Base-by-base conservation (phyloP, 2,113 vertebrate genomes). In the Campylomormyrus numenius region DNA sequence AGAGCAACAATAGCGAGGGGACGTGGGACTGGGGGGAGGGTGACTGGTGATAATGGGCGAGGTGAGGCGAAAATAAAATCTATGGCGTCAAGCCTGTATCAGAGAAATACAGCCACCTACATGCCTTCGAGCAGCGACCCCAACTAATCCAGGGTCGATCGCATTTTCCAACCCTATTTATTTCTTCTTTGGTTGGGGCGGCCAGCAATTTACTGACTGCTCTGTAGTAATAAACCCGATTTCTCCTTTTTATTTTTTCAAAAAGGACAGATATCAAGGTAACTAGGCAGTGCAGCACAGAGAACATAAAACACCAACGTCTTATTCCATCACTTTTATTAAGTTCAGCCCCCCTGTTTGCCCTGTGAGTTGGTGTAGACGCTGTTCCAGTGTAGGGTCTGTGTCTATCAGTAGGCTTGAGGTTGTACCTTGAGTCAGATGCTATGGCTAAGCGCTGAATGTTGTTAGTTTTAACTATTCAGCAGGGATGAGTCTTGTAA, bases 191-290 rank as follows among this genome's bases (percentile, higher is more conserved):
- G 62, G 74, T 80, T 17, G 15, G 13, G 35, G 39, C 85, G 49
- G 52, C 88, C n/a, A 84, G 87, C 88, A 91, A 87, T 87, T 80
- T 91, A 89, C 89, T 88, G 88, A 88, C 89, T 83, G 48, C 66
- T 11, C 50, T 56, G 9, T 66, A 70, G 70, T 89, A 89, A 89
- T 91, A 89, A 89, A 91, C 27, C 39, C 15, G 3, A 87, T 87
- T 87, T 53, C 5, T 52, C 35, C 31, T 88, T 91, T 88, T 80
- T 89, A 87, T 89, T 89, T 91, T 45, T 89, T 89, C 83, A 86
- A 52, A 58, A 42, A 83, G 74, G 88, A 88, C 66, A 89, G 84
- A 91, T 89, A 89, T 91, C 90, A 89, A 83, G 42, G 46, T 89
- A 85, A 80, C 84, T 83, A 83, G 66, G 66, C 39, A 50, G 46